Evolutionary conservation across 2,797 vertebrate species (phyloP).

Genomic region (Glyptemys insculpta): DNA sequence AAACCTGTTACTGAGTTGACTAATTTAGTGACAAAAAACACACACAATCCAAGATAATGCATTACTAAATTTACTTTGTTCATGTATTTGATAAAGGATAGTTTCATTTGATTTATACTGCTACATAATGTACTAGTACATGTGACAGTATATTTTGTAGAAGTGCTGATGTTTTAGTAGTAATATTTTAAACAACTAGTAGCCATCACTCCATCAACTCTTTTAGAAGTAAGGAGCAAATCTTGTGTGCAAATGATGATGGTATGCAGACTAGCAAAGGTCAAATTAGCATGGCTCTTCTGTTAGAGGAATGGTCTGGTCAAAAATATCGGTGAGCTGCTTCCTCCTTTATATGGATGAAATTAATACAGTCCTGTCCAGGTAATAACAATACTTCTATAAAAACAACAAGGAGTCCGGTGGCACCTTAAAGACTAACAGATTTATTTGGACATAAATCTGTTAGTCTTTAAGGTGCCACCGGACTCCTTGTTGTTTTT

Average conservation of each 20-base stretch:
- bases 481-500: too few species aligned
- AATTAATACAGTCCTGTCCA: neutral
- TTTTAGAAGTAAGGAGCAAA: neutral
- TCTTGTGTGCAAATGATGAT: neutral
- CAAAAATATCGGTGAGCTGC: neutral
- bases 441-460: too few species aligned
- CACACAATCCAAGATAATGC: neutral
- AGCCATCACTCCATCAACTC: neutral
- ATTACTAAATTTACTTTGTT: neutral
- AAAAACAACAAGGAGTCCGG: neutral
- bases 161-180: neutral
- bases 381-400: neutral
- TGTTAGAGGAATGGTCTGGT: neutral
- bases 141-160: neutral
- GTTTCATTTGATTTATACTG: neutral
- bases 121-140: fast-evolving
- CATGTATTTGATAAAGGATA: fast-evolving
- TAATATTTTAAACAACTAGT: neutral
- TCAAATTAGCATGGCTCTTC: neutral
- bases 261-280: neutral
- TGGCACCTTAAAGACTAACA: too few species aligned
- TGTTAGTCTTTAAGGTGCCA: too few species aligned
- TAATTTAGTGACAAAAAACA: neutral
- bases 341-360: neutral
- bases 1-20: neutral